Evolutionary conservation across 1,140 invertebrate species (phyloP).

Genomic region (Stenopsyche tienmushanensis): DNA sequence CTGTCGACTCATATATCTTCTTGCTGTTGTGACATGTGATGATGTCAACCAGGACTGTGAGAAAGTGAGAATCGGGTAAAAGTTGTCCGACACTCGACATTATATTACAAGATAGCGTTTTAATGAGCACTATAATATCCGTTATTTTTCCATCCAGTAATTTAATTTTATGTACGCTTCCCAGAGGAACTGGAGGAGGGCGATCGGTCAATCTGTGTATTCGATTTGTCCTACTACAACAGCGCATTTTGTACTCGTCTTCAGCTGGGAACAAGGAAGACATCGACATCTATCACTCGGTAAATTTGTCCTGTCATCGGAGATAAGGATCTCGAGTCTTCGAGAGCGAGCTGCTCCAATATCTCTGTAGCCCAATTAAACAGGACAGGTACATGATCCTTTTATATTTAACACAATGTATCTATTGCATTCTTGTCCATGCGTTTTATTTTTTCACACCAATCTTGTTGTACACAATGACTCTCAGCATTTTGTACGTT

Average conservation of each 20-base stretch:
- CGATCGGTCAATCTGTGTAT: neutral
- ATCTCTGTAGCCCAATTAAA: constrained; percentile 15
- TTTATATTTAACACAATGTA: constrained; percentile 8
- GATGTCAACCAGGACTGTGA: constrained; percentile 1
- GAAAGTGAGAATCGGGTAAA: constrained; percentile 10
- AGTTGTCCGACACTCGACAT: constrained; percentile 1
- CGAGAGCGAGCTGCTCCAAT: neutral
- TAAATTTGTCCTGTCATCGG: constrained; percentile 25
- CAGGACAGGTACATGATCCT: constrained; percentile 20
- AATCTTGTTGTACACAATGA: no score
- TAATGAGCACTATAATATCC: no score
- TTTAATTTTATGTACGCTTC: neutral
- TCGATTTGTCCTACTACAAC: neutral
- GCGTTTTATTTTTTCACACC: no score
- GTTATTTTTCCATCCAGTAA: neutral
- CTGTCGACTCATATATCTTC: neutral
- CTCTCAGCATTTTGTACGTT: no score
- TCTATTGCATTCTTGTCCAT: constrained; percentile 2
- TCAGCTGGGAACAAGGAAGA: constrained; percentile 1
- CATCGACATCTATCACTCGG: constrained; percentile 16
- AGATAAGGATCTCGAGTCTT: constrained; percentile 18
- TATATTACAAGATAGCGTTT: neutral
- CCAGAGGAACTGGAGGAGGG: neutral
- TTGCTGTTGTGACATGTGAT: constrained; percentile 3
- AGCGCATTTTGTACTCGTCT: no score